A percentile compares a stretch with the other conserved stretches of the same genome.
These are phyloP conservation scores for Edolisoma coerulescens DNA, from an alignment of 2,113 vertebrate species.

Conservation along the genomic window DNA sequence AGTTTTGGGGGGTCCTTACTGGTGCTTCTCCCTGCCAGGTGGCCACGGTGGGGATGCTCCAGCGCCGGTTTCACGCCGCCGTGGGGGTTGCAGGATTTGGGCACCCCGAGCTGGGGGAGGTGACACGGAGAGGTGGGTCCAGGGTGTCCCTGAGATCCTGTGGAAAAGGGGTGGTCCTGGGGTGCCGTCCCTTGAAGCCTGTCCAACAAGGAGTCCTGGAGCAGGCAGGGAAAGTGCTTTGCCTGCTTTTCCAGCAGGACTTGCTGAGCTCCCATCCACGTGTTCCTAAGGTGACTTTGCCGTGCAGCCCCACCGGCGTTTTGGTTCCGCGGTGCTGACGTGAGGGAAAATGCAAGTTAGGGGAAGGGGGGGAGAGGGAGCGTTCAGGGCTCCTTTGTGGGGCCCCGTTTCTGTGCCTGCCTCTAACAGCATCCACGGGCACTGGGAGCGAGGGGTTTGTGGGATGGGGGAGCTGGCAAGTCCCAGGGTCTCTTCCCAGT, in stretches of 20 bases:
- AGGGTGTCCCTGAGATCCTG: not conserved
- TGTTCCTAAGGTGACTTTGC: not conserved
- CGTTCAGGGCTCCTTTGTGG: accelerated
- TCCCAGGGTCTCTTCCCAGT: not conserved
- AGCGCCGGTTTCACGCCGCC: accelerated
- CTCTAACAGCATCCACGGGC: not conserved
- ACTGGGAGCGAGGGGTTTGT: not conserved
- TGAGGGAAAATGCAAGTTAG: not conserved
- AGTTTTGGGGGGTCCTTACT: not conserved
- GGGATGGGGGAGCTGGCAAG: not conserved
- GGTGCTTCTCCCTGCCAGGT: not conserved
- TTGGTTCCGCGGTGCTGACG: accelerated
- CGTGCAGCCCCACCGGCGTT: accelerated
- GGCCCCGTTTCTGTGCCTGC: not conserved
- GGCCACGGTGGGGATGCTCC: not conserved
- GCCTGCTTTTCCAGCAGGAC: not conserved
- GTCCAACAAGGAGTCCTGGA: not conserved
- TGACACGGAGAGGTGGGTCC: not conserved
- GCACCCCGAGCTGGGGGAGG: not conserved
- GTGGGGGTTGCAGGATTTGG: not conserved
- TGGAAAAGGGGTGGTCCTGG: not conserved
- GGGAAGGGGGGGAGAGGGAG: not conserved
- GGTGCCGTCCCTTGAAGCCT: not conserved
- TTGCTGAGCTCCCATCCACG: not conserved
- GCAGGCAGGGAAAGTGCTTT: not conserved